Evolutionary conservation across 64 coral and sea anemone species (phyloP), one percentile per base, ranked within the genome.

Genomic region (Porites lutea): DNA sequence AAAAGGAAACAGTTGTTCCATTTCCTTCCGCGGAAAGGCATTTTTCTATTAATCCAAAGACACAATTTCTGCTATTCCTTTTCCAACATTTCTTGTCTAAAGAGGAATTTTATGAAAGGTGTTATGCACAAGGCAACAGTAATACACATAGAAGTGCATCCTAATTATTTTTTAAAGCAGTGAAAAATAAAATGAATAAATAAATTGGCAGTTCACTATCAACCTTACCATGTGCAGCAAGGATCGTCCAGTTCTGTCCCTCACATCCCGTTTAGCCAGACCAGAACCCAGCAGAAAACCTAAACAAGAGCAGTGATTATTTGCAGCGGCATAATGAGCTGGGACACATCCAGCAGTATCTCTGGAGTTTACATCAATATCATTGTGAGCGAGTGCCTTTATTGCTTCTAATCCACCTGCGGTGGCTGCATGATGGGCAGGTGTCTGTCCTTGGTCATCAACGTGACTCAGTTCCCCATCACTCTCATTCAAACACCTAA

Each of bases 361-460:
- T 72, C 89, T 96, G 63, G 82, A 82, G 48, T 94, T 99, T 4
- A 99, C 82, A 78, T 99, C 97, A 51, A 99, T 58, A 15, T 99
- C 91, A 89, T 90, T 94, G 74, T 89, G 72, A 19, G 83, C 91
- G 48, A 99, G 77, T 14, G 91, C 94, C 90, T 99, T 99, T 64
- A 99, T 43, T 20, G 82, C 80, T 15, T 93, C 91, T 19, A 96
- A 88, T 45, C 97, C 91, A 48, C 90, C 82, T 78, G 70, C 68
- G 55, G 70, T 71, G 19, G 94, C 94, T 46, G 97, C 97, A 86
- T 73, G 82, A 67, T 99, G 97, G 2, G 91, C 94, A 2, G 97
- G 89, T 46, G 94, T 96, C 20, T 79, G 94, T 67, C 91, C 87
- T 74, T 89, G 91, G 48, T 94, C 90, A 65, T 99, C 97, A 19